phyloP scores from a whole-genome alignment of 2,888 invertebrate genomes.

The Sarcophaga caerulescens region DNA sequence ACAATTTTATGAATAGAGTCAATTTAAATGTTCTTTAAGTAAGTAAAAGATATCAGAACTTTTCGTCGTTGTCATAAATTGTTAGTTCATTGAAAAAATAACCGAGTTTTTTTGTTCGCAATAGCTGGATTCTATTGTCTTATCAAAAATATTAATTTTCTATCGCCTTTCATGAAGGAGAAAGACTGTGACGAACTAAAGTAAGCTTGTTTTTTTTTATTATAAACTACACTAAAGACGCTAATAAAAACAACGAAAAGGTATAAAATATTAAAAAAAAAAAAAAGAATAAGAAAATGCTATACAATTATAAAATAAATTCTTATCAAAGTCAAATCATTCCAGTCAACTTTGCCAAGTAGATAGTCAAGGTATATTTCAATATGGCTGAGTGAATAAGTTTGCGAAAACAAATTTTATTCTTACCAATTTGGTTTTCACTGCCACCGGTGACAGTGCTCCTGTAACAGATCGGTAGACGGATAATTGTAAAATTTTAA shows the following conservation, averaged over 20 bases:
- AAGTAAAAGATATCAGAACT: too few species aligned
- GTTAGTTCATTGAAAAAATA: background rate
- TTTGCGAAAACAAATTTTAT: conserved; percentile 46
- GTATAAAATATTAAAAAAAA: conserved; percentile 50
- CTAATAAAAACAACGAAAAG: conserved; percentile 55
- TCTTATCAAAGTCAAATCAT: conserved; percentile 63
- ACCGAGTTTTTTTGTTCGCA: background rate
- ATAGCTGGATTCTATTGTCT: conserved; percentile 29
- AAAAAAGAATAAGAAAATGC: conserved; percentile 39
- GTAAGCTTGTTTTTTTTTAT: conserved; percentile 17
- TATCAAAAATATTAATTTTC: conserved; percentile 35
- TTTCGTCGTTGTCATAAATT: background rate
- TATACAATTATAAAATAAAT: conserved; percentile 56
- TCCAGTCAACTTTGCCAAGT: conserved; percentile 36
- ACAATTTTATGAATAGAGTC: too few species aligned
- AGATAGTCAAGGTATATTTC: conserved; percentile 42
- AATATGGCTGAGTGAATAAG: conserved; percentile 33
- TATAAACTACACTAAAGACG: conserved; percentile 41
- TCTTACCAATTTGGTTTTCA: conserved; percentile 53
- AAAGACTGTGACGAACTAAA: conserved; percentile 10
- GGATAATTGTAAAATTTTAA: conserved; percentile 28
- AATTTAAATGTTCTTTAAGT: too few species aligned
- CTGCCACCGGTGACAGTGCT: conserved; percentile 42
- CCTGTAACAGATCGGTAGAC: conserved; percentile 24
- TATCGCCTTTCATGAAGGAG: conserved; percentile 4